phyloP scores from a whole-genome alignment of 2,113 vertebrate genomes.

The Electrona antarctica region DNA sequence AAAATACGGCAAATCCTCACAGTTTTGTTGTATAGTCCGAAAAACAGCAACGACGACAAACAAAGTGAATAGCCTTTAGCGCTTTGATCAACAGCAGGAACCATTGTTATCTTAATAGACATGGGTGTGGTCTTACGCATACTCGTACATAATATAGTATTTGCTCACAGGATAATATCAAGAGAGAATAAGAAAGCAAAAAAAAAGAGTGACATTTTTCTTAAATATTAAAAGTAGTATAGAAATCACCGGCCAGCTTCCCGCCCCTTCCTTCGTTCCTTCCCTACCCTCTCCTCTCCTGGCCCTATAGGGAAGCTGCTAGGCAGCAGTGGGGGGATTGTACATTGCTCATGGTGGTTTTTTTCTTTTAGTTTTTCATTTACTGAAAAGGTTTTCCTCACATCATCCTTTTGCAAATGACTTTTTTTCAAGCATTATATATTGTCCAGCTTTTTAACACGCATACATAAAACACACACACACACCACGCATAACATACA shows the following conservation, averaged over 20 bases:
- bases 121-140: conserved; percentile 52
- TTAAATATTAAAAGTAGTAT: conserved; percentile 79
- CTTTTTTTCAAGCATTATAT: conserved; percentile 75
- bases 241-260: conserved; percentile 70
- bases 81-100: conserved; percentile 77
- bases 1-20: conserved; percentile 76
- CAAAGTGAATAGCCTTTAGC: conserved; percentile 55
- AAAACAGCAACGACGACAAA: conserved; percentile 47
- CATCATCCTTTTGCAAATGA: conserved; percentile 71
- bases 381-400: conserved; percentile 57
- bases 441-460: conserved; percentile 77
- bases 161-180: conserved; percentile 77
- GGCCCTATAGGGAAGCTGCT: conserved; percentile 64
- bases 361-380: conserved; percentile 28
- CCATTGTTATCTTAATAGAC: conserved; percentile 52
- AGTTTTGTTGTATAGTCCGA: conserved; percentile 64
- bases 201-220: conserved; percentile 70
- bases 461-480: conserved; percentile 42
- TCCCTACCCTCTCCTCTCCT: conserved; percentile 44
- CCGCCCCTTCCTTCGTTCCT: conserved; percentile 29
- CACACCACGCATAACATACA: conserved; percentile 16
- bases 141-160: conserved; percentile 49
- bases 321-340: conserved; percentile 77
- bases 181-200: conserved; percentile 59
- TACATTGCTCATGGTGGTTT: conserved; percentile 79